A percentile compares a stretch with the other conserved stretches of the same genome.
Conservation (phyloP, 2,797 vertebrate genomes). For the Spizella passerina region DNA sequence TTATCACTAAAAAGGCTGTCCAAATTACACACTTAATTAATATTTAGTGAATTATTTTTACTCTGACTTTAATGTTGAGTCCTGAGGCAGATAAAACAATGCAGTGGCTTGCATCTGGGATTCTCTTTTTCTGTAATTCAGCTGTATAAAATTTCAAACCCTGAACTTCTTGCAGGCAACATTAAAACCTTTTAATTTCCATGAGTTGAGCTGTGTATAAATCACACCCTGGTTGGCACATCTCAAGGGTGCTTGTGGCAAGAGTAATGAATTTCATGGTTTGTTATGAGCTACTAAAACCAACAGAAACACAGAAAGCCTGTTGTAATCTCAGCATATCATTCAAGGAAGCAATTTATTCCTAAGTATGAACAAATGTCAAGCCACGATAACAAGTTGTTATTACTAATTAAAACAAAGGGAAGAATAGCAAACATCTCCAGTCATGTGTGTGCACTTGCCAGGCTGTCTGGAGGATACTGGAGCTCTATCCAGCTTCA, state of each 20-base stretch:
- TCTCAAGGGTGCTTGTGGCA: conserved; percentile 43
- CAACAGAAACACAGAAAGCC: conserved; percentile 35
- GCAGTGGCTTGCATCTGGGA: background rate
- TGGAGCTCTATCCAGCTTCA: background rate
- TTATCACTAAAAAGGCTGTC: conserved; percentile 55
- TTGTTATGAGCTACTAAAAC: conserved; percentile 56
- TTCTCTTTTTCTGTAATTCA: background rate
- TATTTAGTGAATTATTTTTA: conserved; percentile 68
- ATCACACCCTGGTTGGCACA: background rate
- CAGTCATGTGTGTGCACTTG: background rate
- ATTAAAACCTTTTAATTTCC: conserved; percentile 43
- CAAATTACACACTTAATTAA: conserved; percentile 54
- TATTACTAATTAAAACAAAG: conserved; percentile 68
- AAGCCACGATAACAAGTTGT: conserved; percentile 22
- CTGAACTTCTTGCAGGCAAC: conserved; percentile 32
- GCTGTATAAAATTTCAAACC: conserved; percentile 32
- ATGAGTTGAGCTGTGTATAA: background rate
- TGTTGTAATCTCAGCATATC: conserved; percentile 56
- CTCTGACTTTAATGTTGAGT: conserved; percentile 48
- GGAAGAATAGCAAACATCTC: background rate
- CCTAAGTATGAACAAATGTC: conserved; percentile 60
- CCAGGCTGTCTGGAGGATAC: background rate
- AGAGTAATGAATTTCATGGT: conserved; percentile 48
- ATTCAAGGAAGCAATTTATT: conserved; percentile 50
- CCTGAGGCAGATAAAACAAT: conserved; percentile 42